A percentile compares a stretch with the other conserved stretches of the same genome.
These are phyloP conservation scores for Leucosticte australis DNA, from an alignment of 2,113 vertebrate species.

Conservation along the genomic window DNA sequence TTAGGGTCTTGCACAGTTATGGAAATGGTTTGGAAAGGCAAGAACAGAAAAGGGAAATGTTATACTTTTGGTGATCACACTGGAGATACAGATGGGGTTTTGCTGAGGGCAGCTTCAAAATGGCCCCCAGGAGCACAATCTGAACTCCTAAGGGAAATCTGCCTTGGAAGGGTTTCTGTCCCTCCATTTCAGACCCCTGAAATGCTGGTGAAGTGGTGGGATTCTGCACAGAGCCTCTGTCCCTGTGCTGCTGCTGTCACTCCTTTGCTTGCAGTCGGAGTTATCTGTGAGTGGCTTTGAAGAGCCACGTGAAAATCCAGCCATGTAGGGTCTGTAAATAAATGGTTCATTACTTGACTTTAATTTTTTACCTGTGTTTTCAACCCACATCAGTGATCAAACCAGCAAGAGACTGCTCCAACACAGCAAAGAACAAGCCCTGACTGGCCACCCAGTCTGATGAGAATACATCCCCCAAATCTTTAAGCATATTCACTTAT, in stretches of 20 bases:
- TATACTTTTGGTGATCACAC: neutral
- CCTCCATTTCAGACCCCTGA: neutral
- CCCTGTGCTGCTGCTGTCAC: neutral
- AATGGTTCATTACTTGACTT: neutral
- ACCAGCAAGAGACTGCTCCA: neutral
- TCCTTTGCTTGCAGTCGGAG: neutral
- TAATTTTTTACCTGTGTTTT: neutral
- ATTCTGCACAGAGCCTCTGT: neutral
- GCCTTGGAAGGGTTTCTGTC: neutral
- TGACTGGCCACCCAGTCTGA: neutral
- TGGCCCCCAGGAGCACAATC: neutral
- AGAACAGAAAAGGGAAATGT: conserved; percentile 27
- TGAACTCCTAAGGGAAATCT: neutral
- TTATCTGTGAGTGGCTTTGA: accelerated
- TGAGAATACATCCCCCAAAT: neutral
- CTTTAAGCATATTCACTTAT: conserved; percentile 47
- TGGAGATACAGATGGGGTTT: neutral
- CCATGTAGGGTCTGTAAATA: neutral
- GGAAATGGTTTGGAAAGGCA: conserved; percentile 24
- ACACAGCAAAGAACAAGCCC: neutral
- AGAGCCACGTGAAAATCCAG: neutral
- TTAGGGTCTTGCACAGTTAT: neutral
- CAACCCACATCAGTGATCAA: neutral
- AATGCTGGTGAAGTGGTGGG: neutral
- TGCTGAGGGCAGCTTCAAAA: neutral